phyloP scores from a whole-genome alignment of 2,888 invertebrate genomes.

The Drosophila eohydei region DNA sequence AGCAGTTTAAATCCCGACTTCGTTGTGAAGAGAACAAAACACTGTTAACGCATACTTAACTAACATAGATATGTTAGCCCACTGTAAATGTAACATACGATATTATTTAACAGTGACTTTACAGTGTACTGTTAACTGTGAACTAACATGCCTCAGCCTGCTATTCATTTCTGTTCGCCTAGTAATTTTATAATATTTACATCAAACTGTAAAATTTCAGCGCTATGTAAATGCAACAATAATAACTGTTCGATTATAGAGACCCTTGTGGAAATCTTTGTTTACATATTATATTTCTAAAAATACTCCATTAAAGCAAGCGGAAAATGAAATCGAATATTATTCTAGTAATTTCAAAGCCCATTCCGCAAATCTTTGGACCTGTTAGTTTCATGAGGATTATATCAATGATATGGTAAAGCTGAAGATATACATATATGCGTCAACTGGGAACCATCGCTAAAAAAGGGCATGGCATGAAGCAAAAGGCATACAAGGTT shows the following conservation, averaged over 20 bases:
- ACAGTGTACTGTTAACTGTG: neutral
- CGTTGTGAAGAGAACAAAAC: neutral
- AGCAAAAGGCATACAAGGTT: neutral
- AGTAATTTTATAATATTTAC: neutral
- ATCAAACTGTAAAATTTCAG: neutral
- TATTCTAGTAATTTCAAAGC: neutral
- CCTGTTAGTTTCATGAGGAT: neutral
- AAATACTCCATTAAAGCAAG: neutral
- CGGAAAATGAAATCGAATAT: neutral
- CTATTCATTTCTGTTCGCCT: neutral
- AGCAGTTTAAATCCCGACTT: neutral
- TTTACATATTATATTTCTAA: no score
- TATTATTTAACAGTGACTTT: neutral
- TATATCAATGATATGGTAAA: neutral
- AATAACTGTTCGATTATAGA: no score
- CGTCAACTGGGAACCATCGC: neutral
- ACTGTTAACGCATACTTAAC: neutral
- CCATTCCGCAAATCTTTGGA: neutral
- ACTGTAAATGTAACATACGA: neutral
- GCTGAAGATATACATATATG: neutral
- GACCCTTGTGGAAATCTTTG: no score
- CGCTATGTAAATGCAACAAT: neutral
- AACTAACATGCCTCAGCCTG: neutral
- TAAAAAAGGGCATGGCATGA: neutral
- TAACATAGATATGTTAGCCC: neutral